Evolutionary conservation across 2,797 vertebrate species (phyloP).

Genomic region (Parauchenoglanis ngamensis): DNA sequence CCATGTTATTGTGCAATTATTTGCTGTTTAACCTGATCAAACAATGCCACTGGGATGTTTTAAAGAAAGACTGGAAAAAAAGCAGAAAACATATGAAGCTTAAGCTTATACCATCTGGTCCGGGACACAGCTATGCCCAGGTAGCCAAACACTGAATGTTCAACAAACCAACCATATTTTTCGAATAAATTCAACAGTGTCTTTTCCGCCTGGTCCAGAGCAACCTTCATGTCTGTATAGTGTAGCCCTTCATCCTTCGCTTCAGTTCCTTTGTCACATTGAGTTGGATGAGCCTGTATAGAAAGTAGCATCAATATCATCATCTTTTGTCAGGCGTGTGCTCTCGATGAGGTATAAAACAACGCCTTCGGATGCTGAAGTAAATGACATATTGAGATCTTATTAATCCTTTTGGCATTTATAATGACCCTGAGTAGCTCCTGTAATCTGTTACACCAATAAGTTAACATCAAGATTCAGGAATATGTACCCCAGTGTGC

Average conservation of each 20-base stretch:
- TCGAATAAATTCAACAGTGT: constrained; percentile 5
- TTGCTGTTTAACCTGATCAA: constrained; percentile 57
- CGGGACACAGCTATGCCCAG: not conserved
- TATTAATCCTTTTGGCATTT: not conserved
- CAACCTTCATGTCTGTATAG: constrained; percentile 7
- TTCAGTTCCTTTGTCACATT: not conserved
- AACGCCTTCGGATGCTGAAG: not conserved
- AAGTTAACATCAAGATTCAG: not conserved
- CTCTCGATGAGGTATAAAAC: too few species aligned
- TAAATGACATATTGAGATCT: not conserved
- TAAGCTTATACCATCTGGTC: constrained; percentile 18
- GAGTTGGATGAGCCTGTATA: not conserved
- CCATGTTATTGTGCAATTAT: constrained; percentile 53
- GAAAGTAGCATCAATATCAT: not conserved
- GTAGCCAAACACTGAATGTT: not conserved
- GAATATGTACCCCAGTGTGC: not conserved
- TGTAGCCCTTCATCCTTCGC: not conserved
- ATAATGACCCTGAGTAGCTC: not conserved
- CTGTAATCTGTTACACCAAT: too few species aligned
- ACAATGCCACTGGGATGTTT: constrained; percentile 41
- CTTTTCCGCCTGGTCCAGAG: constrained; percentile 28
- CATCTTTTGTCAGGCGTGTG: not conserved
- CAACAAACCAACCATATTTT: constrained; percentile 3
- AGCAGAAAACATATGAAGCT: constrained; percentile 2
- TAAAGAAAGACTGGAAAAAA: constrained; percentile 4